These are phyloP conservation scores for Axea sp. DNA, from an alignment of 2,888 invertebrate species.

Conservation along the genomic window DNA sequence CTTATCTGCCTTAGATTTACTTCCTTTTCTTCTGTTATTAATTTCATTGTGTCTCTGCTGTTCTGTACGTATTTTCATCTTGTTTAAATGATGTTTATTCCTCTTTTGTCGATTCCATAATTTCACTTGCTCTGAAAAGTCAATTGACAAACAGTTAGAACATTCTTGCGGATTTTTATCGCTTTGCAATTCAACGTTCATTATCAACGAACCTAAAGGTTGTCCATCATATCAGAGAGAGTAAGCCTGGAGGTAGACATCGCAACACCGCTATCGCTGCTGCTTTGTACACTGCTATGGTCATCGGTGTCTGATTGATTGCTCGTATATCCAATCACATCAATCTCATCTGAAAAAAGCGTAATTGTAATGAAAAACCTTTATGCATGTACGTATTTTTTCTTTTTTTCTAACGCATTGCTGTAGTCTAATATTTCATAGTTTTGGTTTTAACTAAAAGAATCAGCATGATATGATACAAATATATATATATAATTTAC, in stretches of 20 bases:
- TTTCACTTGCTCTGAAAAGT: slow-evolving; percentile 15
- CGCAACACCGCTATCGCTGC: slow-evolving; percentile 87
- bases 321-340: slow-evolving; percentile 91
- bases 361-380: too few relatives aligned
- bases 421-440: too few relatives aligned
- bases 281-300: slow-evolving; percentile 88
- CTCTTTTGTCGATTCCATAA: neutral
- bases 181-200: too few relatives aligned
- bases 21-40: slow-evolving; percentile 3
- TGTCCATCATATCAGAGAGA: slow-evolving; percentile 82
- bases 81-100: neutral
- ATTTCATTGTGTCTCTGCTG: slow-evolving; percentile 4
- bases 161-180: too few relatives aligned
- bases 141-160: too few relatives aligned
- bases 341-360: slow-evolving; percentile 87
- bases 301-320: slow-evolving; percentile 92
- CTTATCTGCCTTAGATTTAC: slow-evolving; percentile 24
- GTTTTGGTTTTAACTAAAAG: too few relatives aligned
- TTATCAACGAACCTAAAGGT: slow-evolving; percentile 80
- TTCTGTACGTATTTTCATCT: neutral
- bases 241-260: slow-evolving; percentile 85
- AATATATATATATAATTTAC: too few relatives aligned
- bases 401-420: too few relatives aligned
- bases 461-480: too few relatives aligned
- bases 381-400: too few relatives aligned